Conservation (phyloP, 2,797 vertebrate species). For the Octomys mimax region DNA sequence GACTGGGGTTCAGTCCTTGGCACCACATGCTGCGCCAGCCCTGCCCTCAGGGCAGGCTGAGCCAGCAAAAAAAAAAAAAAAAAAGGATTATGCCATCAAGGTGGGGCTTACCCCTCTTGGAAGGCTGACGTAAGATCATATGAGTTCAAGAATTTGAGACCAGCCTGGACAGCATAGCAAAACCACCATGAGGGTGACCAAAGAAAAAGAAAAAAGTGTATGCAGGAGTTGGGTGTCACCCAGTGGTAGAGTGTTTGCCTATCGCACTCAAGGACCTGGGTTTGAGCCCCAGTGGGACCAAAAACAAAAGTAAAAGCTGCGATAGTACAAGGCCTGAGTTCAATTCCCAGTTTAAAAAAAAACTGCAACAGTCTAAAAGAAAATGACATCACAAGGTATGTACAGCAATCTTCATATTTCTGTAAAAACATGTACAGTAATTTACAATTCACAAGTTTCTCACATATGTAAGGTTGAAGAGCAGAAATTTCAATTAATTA, state of each 20-base stretch:
- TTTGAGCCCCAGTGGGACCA: not conserved
- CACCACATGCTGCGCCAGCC: too few relatives aligned
- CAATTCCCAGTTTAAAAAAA: not conserved
- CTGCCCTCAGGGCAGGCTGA: too few relatives aligned
- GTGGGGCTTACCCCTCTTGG: not conserved
- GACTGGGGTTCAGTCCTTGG: too few relatives aligned
- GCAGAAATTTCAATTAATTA: not conserved
- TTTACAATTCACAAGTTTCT: not conserved
- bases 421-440: not conserved
- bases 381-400: not conserved
- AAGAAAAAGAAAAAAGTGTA: not conserved
- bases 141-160: not conserved
- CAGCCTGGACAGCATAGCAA: not conserved
- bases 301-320: not conserved
- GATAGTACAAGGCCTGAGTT: too few relatives aligned
- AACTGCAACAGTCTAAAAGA: not conserved
- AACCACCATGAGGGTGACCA: too few relatives aligned
- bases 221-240: not conserved
- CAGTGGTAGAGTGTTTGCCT: not conserved
- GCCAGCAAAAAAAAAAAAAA: too few relatives aligned
- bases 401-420: constrained; percentile 19
- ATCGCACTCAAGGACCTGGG: not conserved
- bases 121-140: not conserved
- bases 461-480: not conserved
- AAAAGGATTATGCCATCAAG: not conserved